These are phyloP conservation scores for Sinonovacula constricta DNA, from an alignment of 1,140 invertebrate genomes.

Conservation along the genomic window DNA sequence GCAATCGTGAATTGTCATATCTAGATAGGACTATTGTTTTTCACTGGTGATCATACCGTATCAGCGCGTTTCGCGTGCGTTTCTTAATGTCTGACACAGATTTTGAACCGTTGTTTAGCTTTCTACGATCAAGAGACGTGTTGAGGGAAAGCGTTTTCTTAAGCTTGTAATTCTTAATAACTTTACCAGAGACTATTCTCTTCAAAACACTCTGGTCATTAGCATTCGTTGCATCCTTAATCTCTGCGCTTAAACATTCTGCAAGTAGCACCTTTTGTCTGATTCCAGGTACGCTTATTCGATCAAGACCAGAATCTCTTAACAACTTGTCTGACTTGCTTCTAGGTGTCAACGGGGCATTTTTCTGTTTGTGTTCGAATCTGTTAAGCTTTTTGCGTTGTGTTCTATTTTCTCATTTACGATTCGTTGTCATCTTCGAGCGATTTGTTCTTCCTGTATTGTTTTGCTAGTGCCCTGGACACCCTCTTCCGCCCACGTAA, in stretches of 20 bases:
- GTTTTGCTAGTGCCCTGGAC: no score
- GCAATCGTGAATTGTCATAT: constrained; percentile 28
- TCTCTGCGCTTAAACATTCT: constrained; percentile 26
- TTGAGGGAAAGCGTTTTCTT: not conserved
- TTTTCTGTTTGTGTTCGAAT: no score
- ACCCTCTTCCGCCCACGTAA: no score
- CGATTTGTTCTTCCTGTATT: no score
- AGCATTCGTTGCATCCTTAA: constrained; percentile 6
- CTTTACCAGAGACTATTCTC: constrained; percentile 13
- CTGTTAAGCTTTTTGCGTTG: no score
- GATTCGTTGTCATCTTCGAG: no score
- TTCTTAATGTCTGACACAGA: not conserved
- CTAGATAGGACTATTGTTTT: constrained; percentile 16
- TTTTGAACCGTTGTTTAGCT: not conserved
- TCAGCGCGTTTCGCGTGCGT: not conserved
- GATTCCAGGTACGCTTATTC: not conserved
- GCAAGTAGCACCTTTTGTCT: constrained; percentile 26
- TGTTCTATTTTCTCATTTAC: no score
- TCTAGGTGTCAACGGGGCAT: no score
- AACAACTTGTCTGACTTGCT: no score
- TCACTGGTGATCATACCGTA: not conserved
- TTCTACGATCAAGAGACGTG: constrained; percentile 6
- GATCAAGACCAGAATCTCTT: no score
- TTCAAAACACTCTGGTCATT: constrained; percentile 5
- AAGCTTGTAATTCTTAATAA: constrained; percentile 26